Evolutionary conservation across 2,888 invertebrate genomes (phyloP), one percentile per base, ranked within the genome.

Genomic region (Clivina fossor): DNA sequence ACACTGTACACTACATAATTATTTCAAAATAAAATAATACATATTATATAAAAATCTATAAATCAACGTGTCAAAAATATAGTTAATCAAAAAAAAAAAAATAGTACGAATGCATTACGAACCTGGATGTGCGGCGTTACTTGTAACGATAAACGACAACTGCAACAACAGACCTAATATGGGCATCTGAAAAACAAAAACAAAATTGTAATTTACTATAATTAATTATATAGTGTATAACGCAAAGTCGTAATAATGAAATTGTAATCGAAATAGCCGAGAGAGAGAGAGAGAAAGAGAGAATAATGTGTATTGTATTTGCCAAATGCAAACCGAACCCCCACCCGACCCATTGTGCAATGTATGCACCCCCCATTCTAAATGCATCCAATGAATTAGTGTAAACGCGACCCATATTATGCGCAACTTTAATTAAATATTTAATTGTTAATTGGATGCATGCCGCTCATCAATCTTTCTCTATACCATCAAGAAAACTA

Each of bases 91-190:
- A 26, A 7, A 38, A 2, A 44, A 24, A 24, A 24, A 4, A 4
- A 24, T 24, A n/a, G n/a, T 7, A 24, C 26, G 9, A 7, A 33
- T 33, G 8, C 11, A 22, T 47, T 47, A 59, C 65, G 68, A 65
- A 74, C 74, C 74, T 62, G 74, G 74, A 67, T 74, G 74, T 28
- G 72, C 72, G 22, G 73, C 71, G 59, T 70, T 65, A 51, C 69
- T 70, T 51, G 69, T 69, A 57, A 68, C 68, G 61, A 71, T 68
- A 66, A 74, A 69, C 58, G 69, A 69, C 66, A 72, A 67, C 65
- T 71, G 70, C 62, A 74, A 64, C 59, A 72, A 64, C 61, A 73
- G 66, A 60, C 71, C 64, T 62, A 71, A 69, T 64, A 73, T 66
- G 64, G 69, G 66, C 69, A 73, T 70, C 73, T 74, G 67, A 19